These are phyloP conservation scores for Acomys russatus DNA, from an alignment of 2,797 vertebrate species.

Conservation along the genomic window DNA sequence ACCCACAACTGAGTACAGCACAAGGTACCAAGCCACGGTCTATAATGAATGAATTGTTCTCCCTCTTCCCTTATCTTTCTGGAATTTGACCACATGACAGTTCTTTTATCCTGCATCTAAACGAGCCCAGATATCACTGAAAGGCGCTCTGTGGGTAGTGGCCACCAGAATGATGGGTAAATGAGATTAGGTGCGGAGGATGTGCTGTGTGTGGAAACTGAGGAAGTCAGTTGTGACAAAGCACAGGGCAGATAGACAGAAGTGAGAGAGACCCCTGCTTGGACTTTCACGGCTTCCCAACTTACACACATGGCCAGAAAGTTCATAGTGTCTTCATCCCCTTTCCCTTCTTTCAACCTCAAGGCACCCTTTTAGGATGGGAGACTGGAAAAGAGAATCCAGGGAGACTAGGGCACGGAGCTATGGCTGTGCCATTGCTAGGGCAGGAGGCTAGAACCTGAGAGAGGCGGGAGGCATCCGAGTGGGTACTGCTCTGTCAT, in stretches of 20 bases:
- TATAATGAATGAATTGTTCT: neutral
- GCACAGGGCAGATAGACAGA: neutral
- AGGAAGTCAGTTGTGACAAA: neutral
- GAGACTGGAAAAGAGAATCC: neutral
- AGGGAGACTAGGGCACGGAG: neutral
- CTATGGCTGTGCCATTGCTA: neutral
- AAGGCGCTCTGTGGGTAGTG: neutral
- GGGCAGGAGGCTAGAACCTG: neutral
- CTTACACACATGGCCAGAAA: rapidly evolving
- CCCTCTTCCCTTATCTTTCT: neutral
- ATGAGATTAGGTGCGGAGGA: neutral
- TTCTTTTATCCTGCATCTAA: neutral
- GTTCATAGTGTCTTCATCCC: neutral
- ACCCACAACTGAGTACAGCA: neutral
- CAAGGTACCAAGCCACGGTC: neutral
- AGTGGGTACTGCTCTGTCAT: neutral
- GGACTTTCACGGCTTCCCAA: neutral
- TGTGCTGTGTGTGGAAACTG: neutral
- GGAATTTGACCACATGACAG: neutral
- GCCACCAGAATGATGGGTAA: neutral
- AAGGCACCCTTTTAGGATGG: neutral
- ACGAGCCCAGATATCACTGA: neutral
- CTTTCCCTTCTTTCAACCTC: conserved; percentile 18
- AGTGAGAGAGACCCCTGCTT: neutral
- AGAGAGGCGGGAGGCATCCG: neutral